Evolutionary conservation across 2,797 vertebrate genomes (phyloP).

Genomic region (Martes flavigula): DNA sequence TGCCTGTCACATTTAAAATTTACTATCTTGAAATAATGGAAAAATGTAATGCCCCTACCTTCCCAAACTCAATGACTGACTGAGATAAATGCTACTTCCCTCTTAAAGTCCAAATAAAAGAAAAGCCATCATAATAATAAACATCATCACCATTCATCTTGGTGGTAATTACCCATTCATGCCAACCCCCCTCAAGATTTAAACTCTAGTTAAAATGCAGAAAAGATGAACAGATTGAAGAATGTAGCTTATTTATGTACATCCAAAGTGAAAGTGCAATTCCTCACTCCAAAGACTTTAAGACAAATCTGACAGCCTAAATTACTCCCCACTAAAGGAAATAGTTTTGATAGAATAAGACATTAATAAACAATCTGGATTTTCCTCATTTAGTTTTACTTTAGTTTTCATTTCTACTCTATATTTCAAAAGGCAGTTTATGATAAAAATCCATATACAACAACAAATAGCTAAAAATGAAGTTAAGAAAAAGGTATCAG

Average conservation of each 20-base stretch:
- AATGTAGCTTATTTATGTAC: conserved; percentile 64
- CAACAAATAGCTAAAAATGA: conserved; percentile 11
- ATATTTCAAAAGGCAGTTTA: conserved; percentile 49
- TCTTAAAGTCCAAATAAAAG: conserved; percentile 57
- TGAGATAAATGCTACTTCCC: conserved; percentile 31
- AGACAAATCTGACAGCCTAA: conserved; percentile 52
- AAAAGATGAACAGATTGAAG: conserved; percentile 62
- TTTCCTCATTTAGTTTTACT: conserved; percentile 43
- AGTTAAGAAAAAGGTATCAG: conserved; percentile 11
- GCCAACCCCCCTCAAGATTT: conserved; percentile 60
- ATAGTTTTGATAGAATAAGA: conserved; percentile 31
- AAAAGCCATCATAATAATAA: conserved; percentile 40
- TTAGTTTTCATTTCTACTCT: conserved; percentile 43
- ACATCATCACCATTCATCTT: conserved; percentile 49
- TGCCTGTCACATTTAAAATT: conserved; percentile 23
- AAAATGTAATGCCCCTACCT: neutral
- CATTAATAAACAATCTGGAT: conserved; percentile 60
- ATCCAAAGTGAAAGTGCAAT: conserved; percentile 33
- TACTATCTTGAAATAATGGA: conserved; percentile 36
- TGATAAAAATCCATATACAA: conserved; percentile 5
- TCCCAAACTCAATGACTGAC: conserved; percentile 38
- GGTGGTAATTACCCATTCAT: conserved; percentile 57
- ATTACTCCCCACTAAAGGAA: conserved; percentile 49
- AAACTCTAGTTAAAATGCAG: conserved; percentile 68
- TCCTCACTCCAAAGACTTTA: conserved; percentile 59